These are phyloP conservation scores for Cerastoderma edule DNA, from an alignment of 2,888 invertebrate genomes.

Conservation along the genomic window DNA sequence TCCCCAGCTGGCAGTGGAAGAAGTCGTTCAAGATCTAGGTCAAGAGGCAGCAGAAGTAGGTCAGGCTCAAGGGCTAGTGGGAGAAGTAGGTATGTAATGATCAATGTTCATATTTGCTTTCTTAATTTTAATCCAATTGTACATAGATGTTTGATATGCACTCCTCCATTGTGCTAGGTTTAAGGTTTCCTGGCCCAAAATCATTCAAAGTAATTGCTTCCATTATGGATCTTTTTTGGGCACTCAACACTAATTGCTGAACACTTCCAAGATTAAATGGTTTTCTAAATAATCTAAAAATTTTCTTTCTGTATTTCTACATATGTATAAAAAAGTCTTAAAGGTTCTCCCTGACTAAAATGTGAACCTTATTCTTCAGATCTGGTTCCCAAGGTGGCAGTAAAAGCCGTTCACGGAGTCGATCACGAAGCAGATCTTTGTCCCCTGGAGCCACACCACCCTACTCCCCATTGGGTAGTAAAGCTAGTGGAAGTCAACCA, in stretches of 20 bases:
- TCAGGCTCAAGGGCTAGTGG: conserved; percentile 47
- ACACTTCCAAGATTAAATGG: too few species aligned
- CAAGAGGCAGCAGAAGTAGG: conserved; percentile 39
- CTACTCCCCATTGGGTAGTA: conserved; percentile 62
- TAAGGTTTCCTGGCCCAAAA: too few species aligned
- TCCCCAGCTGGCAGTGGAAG: conserved; percentile 50
- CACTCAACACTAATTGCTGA: too few species aligned
- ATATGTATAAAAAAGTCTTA: background rate
- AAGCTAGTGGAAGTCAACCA: conserved; percentile 51
- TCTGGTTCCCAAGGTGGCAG: conserved; percentile 34
- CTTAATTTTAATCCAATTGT: too few species aligned
- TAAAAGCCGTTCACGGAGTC: conserved; percentile 33
- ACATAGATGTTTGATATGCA: too few species aligned
- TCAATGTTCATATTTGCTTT: too few species aligned
- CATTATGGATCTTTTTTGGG: too few species aligned
- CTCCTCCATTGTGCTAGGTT: too few species aligned
- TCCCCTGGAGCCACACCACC: conserved; percentile 57
- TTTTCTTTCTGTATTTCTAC: too few species aligned
- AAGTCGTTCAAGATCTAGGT: conserved; percentile 55
- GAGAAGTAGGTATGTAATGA: conserved; percentile 9
- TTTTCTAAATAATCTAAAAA: too few species aligned
- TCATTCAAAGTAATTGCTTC: too few species aligned
- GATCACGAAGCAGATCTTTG: conserved; percentile 61
- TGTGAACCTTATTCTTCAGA: conserved; percentile 15
- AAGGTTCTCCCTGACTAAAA: background rate